Percentiles rank a stretch among this genome's conserved stretches.
Conservation (phyloP, 2,797 vertebrate species). For the Sebastes cheni region DNA sequence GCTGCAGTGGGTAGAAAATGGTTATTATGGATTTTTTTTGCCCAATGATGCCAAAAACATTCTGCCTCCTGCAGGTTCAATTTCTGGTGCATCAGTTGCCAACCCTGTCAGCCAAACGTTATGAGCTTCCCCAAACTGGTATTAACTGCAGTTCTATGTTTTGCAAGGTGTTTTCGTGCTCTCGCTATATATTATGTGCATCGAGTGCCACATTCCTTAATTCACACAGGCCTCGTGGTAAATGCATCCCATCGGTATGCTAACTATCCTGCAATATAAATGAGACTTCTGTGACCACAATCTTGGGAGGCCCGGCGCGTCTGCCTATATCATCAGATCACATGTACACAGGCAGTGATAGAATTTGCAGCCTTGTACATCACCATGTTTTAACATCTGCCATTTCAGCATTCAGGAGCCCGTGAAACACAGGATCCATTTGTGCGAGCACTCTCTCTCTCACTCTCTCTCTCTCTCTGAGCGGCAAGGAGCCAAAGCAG, state of each 20-base stretch:
- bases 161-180: background rate
- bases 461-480: background rate
- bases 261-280: conserved; percentile 39
- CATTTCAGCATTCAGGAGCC: conserved; percentile 26
- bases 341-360: conserved; percentile 32
- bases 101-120: background rate
- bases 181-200: background rate
- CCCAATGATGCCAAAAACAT: too few species aligned
- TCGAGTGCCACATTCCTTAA: conserved; percentile 9
- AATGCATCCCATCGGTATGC: conserved; percentile 17
- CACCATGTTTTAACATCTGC: conserved; percentile 57
- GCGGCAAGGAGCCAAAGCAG: conserved; percentile 44
- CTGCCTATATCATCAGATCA: conserved; percentile 30
- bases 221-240: conserved; percentile 3
- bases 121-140: background rate
- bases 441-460: conserved; percentile 35
- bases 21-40: too few species aligned
- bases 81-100: background rate
- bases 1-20: too few species aligned
- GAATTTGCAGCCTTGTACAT: conserved; percentile 44
- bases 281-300: conserved; percentile 36
- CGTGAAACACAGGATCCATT: conserved; percentile 49
- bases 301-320: conserved; percentile 1
- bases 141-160: background rate
- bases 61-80: too few species aligned